phyloP scores from a whole-genome alignment of 2,113 vertebrate species.

The Gymnogyps californianus region DNA sequence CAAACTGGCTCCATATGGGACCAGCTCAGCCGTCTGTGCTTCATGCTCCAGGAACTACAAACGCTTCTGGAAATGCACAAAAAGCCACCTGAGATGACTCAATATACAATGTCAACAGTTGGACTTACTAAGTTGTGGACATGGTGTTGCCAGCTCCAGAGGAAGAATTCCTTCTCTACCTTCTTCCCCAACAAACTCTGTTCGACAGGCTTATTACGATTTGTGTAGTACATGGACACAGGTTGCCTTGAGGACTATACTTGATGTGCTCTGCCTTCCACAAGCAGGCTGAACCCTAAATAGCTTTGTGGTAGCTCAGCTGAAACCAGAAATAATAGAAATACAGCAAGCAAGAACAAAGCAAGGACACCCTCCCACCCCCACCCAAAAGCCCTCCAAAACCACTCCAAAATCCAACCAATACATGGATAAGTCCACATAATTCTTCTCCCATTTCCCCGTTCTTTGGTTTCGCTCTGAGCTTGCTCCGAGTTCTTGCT shows the following conservation, averaged over 20 bases:
- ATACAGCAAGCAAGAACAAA: neutral
- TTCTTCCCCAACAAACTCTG: neutral
- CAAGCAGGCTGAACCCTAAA: neutral
- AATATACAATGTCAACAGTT: neutral
- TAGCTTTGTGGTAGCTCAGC: neutral
- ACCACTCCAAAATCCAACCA: neutral
- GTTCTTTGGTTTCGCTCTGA: neutral
- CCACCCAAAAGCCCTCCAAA: neutral
- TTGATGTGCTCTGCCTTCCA: neutral
- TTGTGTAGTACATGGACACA: neutral
- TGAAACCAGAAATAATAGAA: neutral
- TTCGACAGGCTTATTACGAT: neutral
- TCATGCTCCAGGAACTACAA: neutral
- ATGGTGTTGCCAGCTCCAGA: neutral
- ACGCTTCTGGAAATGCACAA: neutral
- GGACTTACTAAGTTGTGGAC: neutral
- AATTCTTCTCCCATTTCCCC: neutral
- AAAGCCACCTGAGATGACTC: slow-evolving; percentile 8
- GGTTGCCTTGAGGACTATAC: neutral
- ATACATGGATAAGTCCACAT: neutral
- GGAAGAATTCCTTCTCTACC: neutral
- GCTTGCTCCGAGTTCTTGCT: neutral
- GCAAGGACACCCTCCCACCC: neutral
- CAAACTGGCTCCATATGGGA: neutral
- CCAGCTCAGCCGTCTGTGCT: neutral